Percentiles rank a stretch among this genome's conserved stretches.
phyloP scores from a whole-genome alignment of 2,888 invertebrate species.

The Dichetophora obliterata region DNA sequence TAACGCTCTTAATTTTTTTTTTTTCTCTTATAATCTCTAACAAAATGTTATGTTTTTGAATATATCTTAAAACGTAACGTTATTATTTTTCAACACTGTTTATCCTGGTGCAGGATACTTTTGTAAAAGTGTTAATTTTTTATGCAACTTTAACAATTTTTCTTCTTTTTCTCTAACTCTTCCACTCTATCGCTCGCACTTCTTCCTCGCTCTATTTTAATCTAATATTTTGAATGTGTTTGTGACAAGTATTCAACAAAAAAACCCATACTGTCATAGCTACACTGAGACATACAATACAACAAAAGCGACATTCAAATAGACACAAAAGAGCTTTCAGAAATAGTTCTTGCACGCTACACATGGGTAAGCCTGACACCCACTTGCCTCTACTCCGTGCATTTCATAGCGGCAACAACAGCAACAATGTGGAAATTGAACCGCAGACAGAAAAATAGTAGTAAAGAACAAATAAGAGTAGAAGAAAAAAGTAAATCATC shows the following conservation, averaged over 20 bases:
- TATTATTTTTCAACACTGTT: too few relatives aligned
- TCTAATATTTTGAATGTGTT: constrained; percentile 16
- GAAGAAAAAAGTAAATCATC: neutral
- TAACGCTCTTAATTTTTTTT: too few relatives aligned
- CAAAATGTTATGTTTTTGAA: too few relatives aligned
- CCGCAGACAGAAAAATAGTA: constrained; percentile 43
- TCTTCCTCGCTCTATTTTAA: constrained; percentile 6
- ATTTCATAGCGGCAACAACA: constrained; percentile 40
- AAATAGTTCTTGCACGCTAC: constrained; percentile 29
- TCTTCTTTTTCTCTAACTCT: neutral
- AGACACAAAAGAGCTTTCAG: constrained; percentile 16
- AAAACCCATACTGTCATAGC: constrained; percentile 1
- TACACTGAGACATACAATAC: neutral
- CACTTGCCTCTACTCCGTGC: neutral
- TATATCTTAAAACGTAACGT: too few relatives aligned
- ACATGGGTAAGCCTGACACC: neutral
- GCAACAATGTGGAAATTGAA: constrained; percentile 42
- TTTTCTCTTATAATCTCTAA: too few relatives aligned
- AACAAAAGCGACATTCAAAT: constrained; percentile 35
- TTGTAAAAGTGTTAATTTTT: neutral
- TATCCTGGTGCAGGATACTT: too few relatives aligned
- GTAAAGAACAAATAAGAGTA: neutral
- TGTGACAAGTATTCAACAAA: constrained; percentile 4
- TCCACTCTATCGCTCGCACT: too few relatives aligned
- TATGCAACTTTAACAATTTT: neutral